These are phyloP conservation scores for Protobothrops mucrosquamatus DNA, from an alignment of 2,113 vertebrate genomes.

Conservation along the genomic window DNA sequence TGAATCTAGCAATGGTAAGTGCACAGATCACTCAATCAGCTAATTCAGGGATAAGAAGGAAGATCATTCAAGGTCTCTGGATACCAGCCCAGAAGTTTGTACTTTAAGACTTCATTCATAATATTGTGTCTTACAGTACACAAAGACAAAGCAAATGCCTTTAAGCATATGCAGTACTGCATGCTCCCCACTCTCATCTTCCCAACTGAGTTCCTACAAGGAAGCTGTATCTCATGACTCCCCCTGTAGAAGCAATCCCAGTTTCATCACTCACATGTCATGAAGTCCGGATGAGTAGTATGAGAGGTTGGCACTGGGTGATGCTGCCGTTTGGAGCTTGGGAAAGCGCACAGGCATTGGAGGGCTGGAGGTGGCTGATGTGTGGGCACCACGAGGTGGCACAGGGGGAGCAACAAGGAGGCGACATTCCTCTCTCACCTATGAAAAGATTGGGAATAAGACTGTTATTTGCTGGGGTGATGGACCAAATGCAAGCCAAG, in stretches of 20 bases:
- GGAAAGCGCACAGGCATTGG: slow-evolving; percentile 81
- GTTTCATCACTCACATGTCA: slow-evolving; percentile 76
- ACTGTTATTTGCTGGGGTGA: not conserved
- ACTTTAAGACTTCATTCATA: not conserved
- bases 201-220: too few species aligned
- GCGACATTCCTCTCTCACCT: slow-evolving; percentile 97
- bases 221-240: not conserved
- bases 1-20: not conserved
- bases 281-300: slow-evolving; percentile 94
- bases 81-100: not conserved
- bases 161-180: not conserved
- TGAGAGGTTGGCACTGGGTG: slow-evolving; percentile 84
- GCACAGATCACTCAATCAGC: not conserved
- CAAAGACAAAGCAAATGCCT: not conserved
- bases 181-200: not conserved
- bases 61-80: not conserved
- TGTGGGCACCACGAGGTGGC: slow-evolving; percentile 82
- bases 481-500: too few species aligned
- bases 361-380: slow-evolving; percentile 73
- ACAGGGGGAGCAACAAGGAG: slow-evolving; percentile 91
- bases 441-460: slow-evolving; percentile 22
- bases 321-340: slow-evolving; percentile 71
- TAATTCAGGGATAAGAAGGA: not conserved
- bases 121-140: not conserved
- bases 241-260: too few species aligned